phyloP scores from a whole-genome alignment of 2,888 invertebrate genomes.

The Drosophila atripex region DNA sequence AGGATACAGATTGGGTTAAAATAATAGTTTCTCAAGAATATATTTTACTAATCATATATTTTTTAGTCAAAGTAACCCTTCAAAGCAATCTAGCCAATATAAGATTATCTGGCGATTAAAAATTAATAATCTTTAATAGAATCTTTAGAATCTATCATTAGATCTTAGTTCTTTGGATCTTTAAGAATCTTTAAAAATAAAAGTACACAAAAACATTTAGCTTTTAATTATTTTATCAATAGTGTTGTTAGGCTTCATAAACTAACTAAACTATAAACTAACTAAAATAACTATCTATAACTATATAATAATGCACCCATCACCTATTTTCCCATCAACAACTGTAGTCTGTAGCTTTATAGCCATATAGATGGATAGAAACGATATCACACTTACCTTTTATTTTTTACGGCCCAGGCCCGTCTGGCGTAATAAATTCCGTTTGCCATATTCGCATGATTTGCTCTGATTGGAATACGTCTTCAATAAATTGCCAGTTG shows the following conservation, averaged over 20 bases:
- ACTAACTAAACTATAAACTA: too few species aligned
- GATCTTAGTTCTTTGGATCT: too few species aligned
- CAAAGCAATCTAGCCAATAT: not conserved
- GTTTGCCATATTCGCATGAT: conserved; percentile 76
- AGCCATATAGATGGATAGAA: conserved; percentile 34
- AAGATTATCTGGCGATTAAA: too few species aligned
- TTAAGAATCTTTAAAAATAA: too few species aligned
- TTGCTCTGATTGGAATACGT: conserved; percentile 76
- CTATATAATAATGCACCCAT: not conserved
- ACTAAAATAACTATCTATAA: too few species aligned
- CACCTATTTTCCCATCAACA: conserved; percentile 20
- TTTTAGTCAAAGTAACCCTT: not conserved
- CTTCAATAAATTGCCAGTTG: conserved; percentile 76
- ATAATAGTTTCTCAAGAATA: conserved; percentile 6
- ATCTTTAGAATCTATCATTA: too few species aligned
- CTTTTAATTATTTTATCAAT: not conserved
- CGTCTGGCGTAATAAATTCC: conserved; percentile 72
- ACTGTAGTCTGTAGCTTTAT: conserved; percentile 4
- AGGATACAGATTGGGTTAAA: conserved; percentile 9
- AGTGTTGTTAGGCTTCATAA: not conserved
- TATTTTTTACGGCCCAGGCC: conserved; percentile 67
- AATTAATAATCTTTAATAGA: too few species aligned
- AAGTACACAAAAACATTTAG: too few species aligned
- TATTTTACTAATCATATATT: not conserved
- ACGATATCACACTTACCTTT: conserved; percentile 78